Evolutionary conservation across 30 jellyfish, hydroid and myxozoan genomes (phyloP), one percentile per base, ranked within the genome.

Genomic region (Aurelia aurita complex sp. Pacific): DNA sequence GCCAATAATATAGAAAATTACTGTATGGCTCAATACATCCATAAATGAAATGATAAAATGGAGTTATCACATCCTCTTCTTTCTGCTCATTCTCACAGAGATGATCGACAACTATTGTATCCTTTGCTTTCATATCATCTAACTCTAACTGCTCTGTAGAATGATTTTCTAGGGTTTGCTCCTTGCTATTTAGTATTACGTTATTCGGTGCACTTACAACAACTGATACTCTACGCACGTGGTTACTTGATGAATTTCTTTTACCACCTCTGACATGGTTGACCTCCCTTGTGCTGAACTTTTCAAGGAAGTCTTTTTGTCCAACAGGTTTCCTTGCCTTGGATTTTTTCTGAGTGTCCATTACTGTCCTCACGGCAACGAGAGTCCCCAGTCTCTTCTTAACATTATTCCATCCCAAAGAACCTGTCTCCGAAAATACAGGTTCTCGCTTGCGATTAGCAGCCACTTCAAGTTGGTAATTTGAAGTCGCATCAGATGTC

Each of bases 1-100:
- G 83, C 99, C 99, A 94, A 66, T 52, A 65, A 80, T 94, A 94
- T 51, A 83, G 18, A 66, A 94, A 81, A 60, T 82, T 72, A 63
- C 99, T 82, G 81, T 94, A 80, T 9, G 99, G 99, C 80, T 94
- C 99, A 36, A 89, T 54, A 32, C 59, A 55, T 42, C 79, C 42
- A 33, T 50, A 36, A 2, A 62, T 9, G 12, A 46, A 46, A 46
- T 46, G 57, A 46, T 46, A 46, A 46, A 7, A 46, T 9, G 57
- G 57, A 46, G 2, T 46, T 7, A 46, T 46, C 6, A 46, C 1
- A 46, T 46, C 70, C 16, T 87, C 69, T 50, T 72, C 81, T 11
- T 32, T 72, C 57, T 29, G 43, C 6, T 53, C 85, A 5, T 32
- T 34, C 19, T 16, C 81, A 18, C 36, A 13, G 12, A 67, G 19